These are phyloP conservation scores for Bombus pascuorum DNA, from an alignment of 1,140 invertebrate genomes.

Conservation along the genomic window DNA sequence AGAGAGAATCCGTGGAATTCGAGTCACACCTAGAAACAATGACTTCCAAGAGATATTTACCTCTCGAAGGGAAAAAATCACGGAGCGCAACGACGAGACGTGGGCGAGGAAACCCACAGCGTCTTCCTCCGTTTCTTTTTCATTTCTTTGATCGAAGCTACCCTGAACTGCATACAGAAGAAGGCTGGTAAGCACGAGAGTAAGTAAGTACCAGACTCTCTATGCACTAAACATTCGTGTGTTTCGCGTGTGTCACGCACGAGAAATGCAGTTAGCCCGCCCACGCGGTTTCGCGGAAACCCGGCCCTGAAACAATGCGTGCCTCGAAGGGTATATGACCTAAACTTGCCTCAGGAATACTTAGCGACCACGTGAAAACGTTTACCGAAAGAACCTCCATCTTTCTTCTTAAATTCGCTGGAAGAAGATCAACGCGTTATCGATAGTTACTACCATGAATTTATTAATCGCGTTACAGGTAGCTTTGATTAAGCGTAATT, in stretches of 20 bases:
- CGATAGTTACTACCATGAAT: background rate
- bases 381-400: background rate
- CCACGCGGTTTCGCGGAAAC: conserved; percentile 67
- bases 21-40: conserved; percentile 66
- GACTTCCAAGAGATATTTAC: conserved; percentile 51
- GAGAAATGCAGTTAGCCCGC: conserved; percentile 73
- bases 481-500: background rate
- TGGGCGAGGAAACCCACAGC: conserved; percentile 47
- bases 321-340: conserved; percentile 21
- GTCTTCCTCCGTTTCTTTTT: conserved; percentile 47
- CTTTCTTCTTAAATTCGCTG: background rate
- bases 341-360: background rate
- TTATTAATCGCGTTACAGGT: background rate
- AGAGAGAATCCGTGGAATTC: conserved; percentile 61
- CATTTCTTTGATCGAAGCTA: background rate
- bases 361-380: background rate
- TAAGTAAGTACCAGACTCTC: conserved; percentile 20
- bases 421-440: background rate
- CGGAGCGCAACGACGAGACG: conserved; percentile 37
- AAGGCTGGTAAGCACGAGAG: conserved; percentile 14
- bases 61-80: conserved; percentile 39
- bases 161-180: background rate
- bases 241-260: conserved; percentile 67
- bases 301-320: conserved; percentile 65
- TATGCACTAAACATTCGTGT: conserved; percentile 33